A percentile compares a stretch with the other conserved stretches of the same genome.
These are phyloP conservation scores for Alauda arvensis DNA, from an alignment of 2,797 vertebrate genomes.

Conservation along the genomic window DNA sequence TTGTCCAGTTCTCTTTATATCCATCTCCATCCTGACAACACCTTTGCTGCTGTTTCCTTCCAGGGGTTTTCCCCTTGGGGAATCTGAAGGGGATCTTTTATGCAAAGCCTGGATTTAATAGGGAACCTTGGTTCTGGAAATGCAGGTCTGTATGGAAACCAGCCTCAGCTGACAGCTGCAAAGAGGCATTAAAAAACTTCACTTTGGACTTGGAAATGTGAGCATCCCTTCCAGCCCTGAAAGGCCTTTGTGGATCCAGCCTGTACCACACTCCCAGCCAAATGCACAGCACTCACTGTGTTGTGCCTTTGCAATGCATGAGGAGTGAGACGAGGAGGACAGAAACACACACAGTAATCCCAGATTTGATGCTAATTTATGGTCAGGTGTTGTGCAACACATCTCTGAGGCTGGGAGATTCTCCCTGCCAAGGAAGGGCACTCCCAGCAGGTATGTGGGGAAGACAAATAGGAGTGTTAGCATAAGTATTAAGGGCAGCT, in stretches of 20 bases:
- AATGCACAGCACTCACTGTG: accelerated
- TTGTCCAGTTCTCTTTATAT: neutral
- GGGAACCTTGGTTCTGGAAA: neutral
- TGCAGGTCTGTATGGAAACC: neutral
- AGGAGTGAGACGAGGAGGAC: neutral
- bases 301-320: neutral
- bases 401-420: neutral
- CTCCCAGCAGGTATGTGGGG: slow-evolving; percentile 25
- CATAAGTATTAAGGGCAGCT: neutral
- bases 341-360: neutral
- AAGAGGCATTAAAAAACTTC: neutral
- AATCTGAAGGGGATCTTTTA: neutral
- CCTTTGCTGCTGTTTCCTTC: neutral
- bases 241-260: neutral
- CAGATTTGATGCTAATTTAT: neutral
- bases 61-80: neutral
- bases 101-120: neutral
- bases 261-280: neutral
- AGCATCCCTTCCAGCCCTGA: neutral
- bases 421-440: neutral
- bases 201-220: neutral
- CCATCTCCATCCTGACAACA: neutral
- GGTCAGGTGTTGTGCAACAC: neutral
- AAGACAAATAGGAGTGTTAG: slow-evolving; percentile 18
- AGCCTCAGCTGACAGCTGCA: neutral